Percentiles rank a stretch among this genome's conserved stretches.
phyloP scores from a whole-genome alignment of 2,797 vertebrate genomes.

The Galaxias olidus region DNA sequence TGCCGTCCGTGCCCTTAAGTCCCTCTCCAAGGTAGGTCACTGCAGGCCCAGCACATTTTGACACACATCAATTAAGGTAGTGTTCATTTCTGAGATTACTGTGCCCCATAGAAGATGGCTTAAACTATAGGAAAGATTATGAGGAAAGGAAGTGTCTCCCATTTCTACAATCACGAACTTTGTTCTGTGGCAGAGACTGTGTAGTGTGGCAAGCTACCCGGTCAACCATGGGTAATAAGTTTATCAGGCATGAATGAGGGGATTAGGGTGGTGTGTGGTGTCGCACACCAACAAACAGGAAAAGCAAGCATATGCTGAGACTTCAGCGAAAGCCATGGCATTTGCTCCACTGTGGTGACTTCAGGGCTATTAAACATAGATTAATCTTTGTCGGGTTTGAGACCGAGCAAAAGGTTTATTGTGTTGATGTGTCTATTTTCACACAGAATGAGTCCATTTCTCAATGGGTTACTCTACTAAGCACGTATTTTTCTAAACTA shows the following conservation, averaged over 20 bases:
- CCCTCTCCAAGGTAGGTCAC: conserved; percentile 88
- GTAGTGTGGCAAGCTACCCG: conserved; percentile 11
- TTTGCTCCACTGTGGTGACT: neutral
- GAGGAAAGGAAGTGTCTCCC: too few species aligned
- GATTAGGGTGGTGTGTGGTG: conserved; percentile 37
- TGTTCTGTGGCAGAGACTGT: neutral
- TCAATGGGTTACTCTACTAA: too few species aligned
- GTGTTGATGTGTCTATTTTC: too few species aligned
- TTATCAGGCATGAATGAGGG: conserved; percentile 51
- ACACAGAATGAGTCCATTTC: too few species aligned
- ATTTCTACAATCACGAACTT: too few species aligned
- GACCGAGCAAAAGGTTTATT: too few species aligned
- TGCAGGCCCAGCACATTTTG: neutral
- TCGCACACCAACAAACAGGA: conserved; percentile 15
- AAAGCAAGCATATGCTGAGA: neutral
- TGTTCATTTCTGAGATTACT: too few species aligned
- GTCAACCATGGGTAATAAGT: conserved; percentile 53
- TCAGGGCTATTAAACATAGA: neutral
- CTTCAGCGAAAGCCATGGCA: neutral
- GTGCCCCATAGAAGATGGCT: too few species aligned
- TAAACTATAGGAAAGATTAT: too few species aligned
- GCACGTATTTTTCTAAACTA: too few species aligned
- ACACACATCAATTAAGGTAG: too few species aligned
- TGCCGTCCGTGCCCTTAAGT: conserved; percentile 94
- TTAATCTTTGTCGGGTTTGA: too few species aligned